Evolutionary conservation across 2,797 vertebrate species (phyloP), one percentile per base, ranked within the genome.

Genomic region (Sebastolobus altivelis): DNA sequence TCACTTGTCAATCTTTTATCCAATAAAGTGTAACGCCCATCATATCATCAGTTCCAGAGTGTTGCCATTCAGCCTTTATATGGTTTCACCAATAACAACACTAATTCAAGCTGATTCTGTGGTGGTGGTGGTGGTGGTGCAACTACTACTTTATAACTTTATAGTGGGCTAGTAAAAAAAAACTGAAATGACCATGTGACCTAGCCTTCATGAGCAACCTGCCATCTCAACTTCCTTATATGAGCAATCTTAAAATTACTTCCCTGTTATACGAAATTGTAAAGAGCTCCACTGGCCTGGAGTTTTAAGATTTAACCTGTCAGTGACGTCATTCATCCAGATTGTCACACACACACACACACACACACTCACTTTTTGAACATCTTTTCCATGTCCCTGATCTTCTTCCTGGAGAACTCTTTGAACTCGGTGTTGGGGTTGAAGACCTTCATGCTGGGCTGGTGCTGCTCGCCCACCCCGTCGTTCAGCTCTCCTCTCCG

Each of bases 321-420:
- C 25, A 25, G 25, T 25, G 25, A 25, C 25, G 25, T 25, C 25
- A 25, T 25, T 25, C 25, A 25, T 25, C 25, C 25, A 25, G 25
- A 25, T 25, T 25, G 25, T 25, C 25, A 25, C 25, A 25, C 25
- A 25, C 25, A 25, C 25, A 25, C 25, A 25, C 25, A 25, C 25
- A 25, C 25, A 25, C 20, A 62, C 63, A 97, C 98, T 98, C 93
- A 99, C 98, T 94, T 94, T 82, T 97, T 97, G 94, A 99, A 99
- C 94, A 98, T 97, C 85, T 86, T 95, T 91, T 98, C 98, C 98
- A 99, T 99, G 93, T 98, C 97, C 88, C 97, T 98, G 93, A 99
- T 98, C 94, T 99, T 97, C 59, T 96, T 95, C 65, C 98, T 93
- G 91, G 97, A 98, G 94, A 99, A 99, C 95, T 99, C 98, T 79